A percentile compares a stretch with the other conserved stretches of the same genome.
Conservation (phyloP, 2,888 invertebrate species). For the Suillia variegata region DNA sequence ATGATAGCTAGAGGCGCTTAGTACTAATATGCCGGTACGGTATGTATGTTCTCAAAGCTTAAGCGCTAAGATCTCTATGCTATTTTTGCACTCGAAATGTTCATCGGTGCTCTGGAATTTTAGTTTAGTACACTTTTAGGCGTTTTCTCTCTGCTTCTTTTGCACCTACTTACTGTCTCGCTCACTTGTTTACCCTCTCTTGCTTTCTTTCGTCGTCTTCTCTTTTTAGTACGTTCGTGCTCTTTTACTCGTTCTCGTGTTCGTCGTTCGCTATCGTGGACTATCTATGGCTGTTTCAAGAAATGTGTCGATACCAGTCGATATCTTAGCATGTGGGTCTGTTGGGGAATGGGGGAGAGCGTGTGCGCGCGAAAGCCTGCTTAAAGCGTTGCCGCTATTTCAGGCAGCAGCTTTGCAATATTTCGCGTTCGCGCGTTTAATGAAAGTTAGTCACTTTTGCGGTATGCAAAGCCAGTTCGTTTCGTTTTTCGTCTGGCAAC, state of each 20-base stretch:
- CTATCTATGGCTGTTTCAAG: constrained; percentile 87
- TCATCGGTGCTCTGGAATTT: neutral
- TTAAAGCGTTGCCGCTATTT: constrained; percentile 7
- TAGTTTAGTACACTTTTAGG: neutral
- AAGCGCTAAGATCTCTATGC: constrained; percentile 1
- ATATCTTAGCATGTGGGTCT: constrained; percentile 81
- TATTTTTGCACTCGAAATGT: constrained; percentile 30
- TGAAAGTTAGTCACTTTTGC: neutral
- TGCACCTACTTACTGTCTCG: no score
- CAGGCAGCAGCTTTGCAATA: neutral
- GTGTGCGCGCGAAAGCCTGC: no score
- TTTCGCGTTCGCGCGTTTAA: no score
- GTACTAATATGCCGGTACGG: neutral
- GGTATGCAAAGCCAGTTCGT: no score
- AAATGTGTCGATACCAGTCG: constrained; percentile 91
- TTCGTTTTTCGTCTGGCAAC: constrained; percentile 30
- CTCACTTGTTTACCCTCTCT: constrained; percentile 12
- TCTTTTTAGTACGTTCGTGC: constrained; percentile 28
- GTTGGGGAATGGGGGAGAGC: constrained; percentile 25
- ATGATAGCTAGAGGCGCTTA: constrained; percentile 17
- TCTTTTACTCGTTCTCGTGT: constrained; percentile 22
- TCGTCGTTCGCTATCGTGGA: constrained; percentile 25
- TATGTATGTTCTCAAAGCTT: constrained; percentile 16
- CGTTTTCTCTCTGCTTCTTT: constrained; percentile 2
- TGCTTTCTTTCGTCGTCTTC: constrained; percentile 8